These are phyloP conservation scores for Megamerina dolium DNA, from an alignment of 2,888 invertebrate genomes.

Conservation along the genomic window DNA sequence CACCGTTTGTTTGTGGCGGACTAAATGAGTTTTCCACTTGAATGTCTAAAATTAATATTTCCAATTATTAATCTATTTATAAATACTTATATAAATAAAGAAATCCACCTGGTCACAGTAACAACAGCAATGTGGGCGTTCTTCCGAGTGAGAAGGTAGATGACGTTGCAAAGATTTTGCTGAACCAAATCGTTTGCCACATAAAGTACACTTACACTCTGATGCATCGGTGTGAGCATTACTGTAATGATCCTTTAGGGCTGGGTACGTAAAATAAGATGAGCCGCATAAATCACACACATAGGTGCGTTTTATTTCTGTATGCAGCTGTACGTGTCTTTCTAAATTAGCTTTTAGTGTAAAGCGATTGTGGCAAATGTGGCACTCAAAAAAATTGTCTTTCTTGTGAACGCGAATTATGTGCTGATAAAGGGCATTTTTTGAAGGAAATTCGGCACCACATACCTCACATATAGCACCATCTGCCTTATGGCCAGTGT, in stretches of 20 bases:
- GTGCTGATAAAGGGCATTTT: slow-evolving; percentile 48
- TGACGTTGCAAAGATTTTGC: slow-evolving; percentile 47
- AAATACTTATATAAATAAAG: neutral
- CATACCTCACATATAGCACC: slow-evolving; percentile 49
- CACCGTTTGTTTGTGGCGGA: slow-evolving; percentile 47
- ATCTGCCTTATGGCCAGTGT: slow-evolving; percentile 47
- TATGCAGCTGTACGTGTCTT: slow-evolving; percentile 48
- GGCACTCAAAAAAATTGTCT: slow-evolving; percentile 49
- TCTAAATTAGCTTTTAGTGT: slow-evolving; percentile 48
- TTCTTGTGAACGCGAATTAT: slow-evolving; percentile 47
- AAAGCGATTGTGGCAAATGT: slow-evolving; percentile 49
- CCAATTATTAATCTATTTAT: neutral
- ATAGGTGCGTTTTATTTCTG: slow-evolving; percentile 48
- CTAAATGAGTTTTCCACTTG: slow-evolving; percentile 49
- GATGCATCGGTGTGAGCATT: slow-evolving; percentile 47
- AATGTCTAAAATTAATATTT: slow-evolving; percentile 34
- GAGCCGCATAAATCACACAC: slow-evolving; percentile 49
- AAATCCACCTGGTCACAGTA: slow-evolving; percentile 44
- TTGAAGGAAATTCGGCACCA: slow-evolving; percentile 46
- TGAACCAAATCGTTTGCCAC: slow-evolving; percentile 46
- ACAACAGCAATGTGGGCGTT: slow-evolving; percentile 46
- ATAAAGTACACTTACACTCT: slow-evolving; percentile 46
- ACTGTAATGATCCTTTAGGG: slow-evolving; percentile 47
- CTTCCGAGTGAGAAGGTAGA: slow-evolving; percentile 48
- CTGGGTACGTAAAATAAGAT: slow-evolving; percentile 48